phyloP scores from a whole-genome alignment of 2,888 invertebrate genomes.

The Malacosoma neustria region DNA sequence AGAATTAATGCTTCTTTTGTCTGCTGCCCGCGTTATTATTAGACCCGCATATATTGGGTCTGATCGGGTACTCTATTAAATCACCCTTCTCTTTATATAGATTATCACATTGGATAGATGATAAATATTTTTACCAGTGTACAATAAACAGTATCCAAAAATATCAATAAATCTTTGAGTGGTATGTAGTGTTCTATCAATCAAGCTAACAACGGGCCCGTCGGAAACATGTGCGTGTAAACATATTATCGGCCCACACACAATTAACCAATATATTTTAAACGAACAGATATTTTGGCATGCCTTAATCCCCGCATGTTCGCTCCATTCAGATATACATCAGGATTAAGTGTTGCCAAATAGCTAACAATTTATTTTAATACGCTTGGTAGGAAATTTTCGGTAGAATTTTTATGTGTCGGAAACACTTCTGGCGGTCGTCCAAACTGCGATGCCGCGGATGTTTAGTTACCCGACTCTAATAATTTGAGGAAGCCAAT shows the following conservation, averaged over 20 bases:
- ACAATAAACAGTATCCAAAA: constrained; percentile 20
- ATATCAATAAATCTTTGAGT: constrained; percentile 4
- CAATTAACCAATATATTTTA: constrained; percentile 35
- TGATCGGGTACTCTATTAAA: constrained; percentile 6
- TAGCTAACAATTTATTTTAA: constrained; percentile 74
- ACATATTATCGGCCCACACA: constrained; percentile 29
- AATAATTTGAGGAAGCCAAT: constrained; percentile 68
- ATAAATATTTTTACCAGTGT: too few species aligned
- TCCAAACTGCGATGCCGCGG: constrained; percentile 64
- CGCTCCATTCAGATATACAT: constrained; percentile 64
- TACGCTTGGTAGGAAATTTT: constrained; percentile 67
- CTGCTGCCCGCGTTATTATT: constrained; percentile 43
- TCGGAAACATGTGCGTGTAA: constrained; percentile 29
- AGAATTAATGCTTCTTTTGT: constrained; percentile 45
- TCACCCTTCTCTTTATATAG: constrained; percentile 32
- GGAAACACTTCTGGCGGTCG: constrained; percentile 66
- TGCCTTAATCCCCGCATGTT: constrained; percentile 57
- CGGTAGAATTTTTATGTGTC: constrained; percentile 70
- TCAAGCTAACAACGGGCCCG: constrained; percentile 26
- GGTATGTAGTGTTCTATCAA: constrained; percentile 14
- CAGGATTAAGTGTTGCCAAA: constrained; percentile 75
- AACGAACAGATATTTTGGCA: constrained; percentile 55
- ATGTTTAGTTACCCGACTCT: constrained; percentile 68
- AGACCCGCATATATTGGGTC: constrained; percentile 32
- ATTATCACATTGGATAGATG: too few species aligned